Evolutionary conservation across 2,888 invertebrate species (phyloP), one percentile per base, ranked within the genome.

Genomic region (Ennomos fuscantarius): DNA sequence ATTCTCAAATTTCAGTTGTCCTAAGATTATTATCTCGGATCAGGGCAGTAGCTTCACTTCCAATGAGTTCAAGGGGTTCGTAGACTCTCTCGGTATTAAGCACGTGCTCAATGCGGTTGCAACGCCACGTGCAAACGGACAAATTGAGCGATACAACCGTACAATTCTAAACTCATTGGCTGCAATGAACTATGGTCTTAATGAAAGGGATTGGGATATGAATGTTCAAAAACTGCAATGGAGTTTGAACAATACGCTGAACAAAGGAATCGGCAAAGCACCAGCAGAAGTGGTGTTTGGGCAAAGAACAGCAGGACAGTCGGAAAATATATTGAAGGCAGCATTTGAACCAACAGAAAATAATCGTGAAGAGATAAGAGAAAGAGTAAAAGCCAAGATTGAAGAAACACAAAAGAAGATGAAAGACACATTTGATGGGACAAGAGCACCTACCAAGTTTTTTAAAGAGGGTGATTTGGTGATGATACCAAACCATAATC

Each of bases 31-130:
- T 8, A 52, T 57, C 1, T 43, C 51, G 1, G 51, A 51, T 12
- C 52, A 47, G 9, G 52, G 52, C 1, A 57, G 47, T 9, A 42
- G 56, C 32, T 55, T 55, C n/a, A 52, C 53, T 10, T 45, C 45
- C 2, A 8, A 2, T 1, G 39, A 31, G 9, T 58, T 53, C n/a
- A 45, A 49, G 34, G 5, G 8, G 0, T 50, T 31, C 24, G 9
- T 36, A 0, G 3, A 35, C 1, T 15, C 44, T 0, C 11, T 35
- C 5, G 49, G 49, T 1, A 33, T 31, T 8, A 54, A 50, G 36
- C 59, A 59, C 10, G 33, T 59, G 0, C 12, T 35, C 1, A 59
- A 59, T 34, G 59, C 54, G 0, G 59, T 59, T 2, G 54, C 54
- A 0, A 48, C 43, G 1, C 52, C 57, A 2, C 42, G 57, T 0